These are phyloP conservation scores for Danio jaintianensis DNA, from an alignment of 2,797 vertebrate genomes.

Conservation along the genomic window DNA sequence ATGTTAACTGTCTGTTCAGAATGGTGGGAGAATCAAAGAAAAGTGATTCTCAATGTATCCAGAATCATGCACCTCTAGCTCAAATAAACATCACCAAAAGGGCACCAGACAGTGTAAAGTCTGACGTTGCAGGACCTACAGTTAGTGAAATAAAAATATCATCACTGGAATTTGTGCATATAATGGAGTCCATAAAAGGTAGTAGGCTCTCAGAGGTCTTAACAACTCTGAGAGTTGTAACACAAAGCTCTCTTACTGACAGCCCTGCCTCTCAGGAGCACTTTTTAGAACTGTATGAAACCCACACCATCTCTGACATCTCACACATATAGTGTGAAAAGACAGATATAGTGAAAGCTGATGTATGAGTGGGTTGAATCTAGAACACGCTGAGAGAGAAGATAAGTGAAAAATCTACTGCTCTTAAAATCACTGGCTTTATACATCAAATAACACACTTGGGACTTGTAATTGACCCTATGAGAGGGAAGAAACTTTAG, in stretches of 20 bases:
- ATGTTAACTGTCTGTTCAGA: no score
- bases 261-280: constrained; percentile 9
- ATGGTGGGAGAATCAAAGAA: no score
- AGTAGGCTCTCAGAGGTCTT: constrained; percentile 2
- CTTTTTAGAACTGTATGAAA: constrained; percentile 7
- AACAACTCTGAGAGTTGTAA: background rate
- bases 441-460: constrained; percentile 1
- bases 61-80: background rate
- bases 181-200: constrained; percentile 19
- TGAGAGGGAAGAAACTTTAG: background rate
- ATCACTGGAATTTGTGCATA: background rate
- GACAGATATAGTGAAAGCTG: constrained; percentile 9
- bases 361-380: constrained; percentile 15
- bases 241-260: constrained; percentile 16
- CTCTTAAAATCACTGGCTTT: constrained; percentile 18
- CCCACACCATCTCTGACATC: background rate
- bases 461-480: background rate
- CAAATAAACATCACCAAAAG: constrained; percentile 6
- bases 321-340: background rate
- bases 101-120: background rate
- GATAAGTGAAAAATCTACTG: constrained; percentile 7
- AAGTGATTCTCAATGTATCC: no score
- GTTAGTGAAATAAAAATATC: constrained; percentile 8
- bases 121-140: background rate
- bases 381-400: constrained; percentile 12